Base-by-base conservation (phyloP, 2,888 invertebrate genomes). In the Mycalesis mineus region DNA sequence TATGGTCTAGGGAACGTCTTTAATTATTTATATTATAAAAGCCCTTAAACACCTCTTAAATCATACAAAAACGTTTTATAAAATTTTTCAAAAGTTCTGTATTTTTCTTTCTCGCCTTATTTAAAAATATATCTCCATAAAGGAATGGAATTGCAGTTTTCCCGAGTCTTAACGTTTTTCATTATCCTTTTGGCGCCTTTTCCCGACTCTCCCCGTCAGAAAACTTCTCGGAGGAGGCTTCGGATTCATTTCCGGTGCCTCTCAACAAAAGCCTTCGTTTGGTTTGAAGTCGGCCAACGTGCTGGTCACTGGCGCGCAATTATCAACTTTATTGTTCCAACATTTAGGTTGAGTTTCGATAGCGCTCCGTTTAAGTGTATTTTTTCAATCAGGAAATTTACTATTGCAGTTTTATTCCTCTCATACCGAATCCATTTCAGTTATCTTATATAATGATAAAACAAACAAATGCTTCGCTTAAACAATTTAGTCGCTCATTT, bases 211-310 rank as follows among this genome's bases (percentile, higher is more conserved):
- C 40, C 33, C 49, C 57, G 44, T 44, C 49, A 49, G 53, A 50
- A 54, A 49, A 58, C 58, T 61, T 44, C 47, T 51, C 50, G 3
- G 22, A 22, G 22, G 22, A 22, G 52, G 54, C 58, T 47, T 41
- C 36, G 58, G 51, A 37, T 55, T 61, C 58, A 61, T 61, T 61
- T 61, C 61, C 61, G 57, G 41, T 55, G 52, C 51, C 28, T 51
- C 31, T 42, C 53, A 44, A 58, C 55, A 55, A 61, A 61, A 51
- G 60, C 50, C 39, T 60, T 54, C 57, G 47, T 60, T 60, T 55
- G 57, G 54, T 57, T 45, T 55, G 60, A 47, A 57, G 54, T 22
- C 57, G 41, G 14, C 47, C 51, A 60, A 50, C 54, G 39, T 57
- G 53, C 55, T 55, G 50, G 33, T 51, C 41, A 37, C 36, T 45